Evolutionary conservation across 2,113 vertebrate genomes (phyloP), one percentile per base, ranked within the genome.

Genomic region (Chitala chitala): DNA sequence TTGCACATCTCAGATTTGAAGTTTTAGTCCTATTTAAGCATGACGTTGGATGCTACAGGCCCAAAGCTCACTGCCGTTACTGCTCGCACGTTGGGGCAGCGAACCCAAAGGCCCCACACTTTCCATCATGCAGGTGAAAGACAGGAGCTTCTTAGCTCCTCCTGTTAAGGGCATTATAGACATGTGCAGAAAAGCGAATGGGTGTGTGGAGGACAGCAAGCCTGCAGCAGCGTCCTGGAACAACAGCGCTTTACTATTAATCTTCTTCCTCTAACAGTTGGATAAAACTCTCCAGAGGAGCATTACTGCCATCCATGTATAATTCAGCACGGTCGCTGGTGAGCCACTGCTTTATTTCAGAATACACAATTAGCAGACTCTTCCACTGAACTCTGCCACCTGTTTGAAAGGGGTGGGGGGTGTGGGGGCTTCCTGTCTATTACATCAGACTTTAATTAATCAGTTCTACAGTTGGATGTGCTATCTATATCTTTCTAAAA

Each of bases 401-500:
- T 78, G 79, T 80, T 76, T 78, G 76, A 80, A 75, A 56, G 22
- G 13, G 24, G 50, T n/a, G 73, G 70, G 76, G 55, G 63, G 74
- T 54, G 65, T 33, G 42, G 74, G 55, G 59, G 72, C 56, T 66
- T 76, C 31, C 72, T 74, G 48, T 59, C 65, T 69, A 9, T 71
- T 72, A 70, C 65, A 77, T 66, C 73, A 53, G 75, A 77, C 69
- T 33, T 69, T 71, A 70, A 76, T 76, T 70, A 68, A 77, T 71
- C 63, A 76, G 48, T 48, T 72, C 46, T 51, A 71, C 72, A 46
- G 51, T 55, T 44, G 40, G 50, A 40, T 56, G n/a, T 75, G 29
- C 36, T 29, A 66, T 66, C n/a, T n/a, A n/a, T n/a, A 24, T 40
- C 59, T 42, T 3, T 29, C 44, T 61, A 31, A 31, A n/a, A 63